A percentile compares a stretch with the other conserved stretches of the same genome.
phyloP scores from a whole-genome alignment of 2,113 vertebrate genomes.

The Urocynchramus pylzowi region DNA sequence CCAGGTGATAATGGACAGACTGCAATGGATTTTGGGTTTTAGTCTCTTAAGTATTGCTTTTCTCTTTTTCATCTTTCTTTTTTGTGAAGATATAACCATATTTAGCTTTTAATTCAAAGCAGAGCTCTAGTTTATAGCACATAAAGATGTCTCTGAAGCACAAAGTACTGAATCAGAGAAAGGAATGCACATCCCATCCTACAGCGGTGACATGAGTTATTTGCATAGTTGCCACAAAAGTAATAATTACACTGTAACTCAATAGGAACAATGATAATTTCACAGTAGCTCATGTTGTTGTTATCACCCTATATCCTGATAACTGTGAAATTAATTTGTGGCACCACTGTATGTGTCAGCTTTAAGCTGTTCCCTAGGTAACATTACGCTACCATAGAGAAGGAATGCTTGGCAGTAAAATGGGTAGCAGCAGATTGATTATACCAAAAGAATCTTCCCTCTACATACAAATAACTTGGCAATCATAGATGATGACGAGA shows the following conservation, averaged over 20 bases:
- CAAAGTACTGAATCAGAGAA: slow-evolving; percentile 41
- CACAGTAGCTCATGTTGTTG: slow-evolving; percentile 68
- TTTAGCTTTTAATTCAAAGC: slow-evolving; percentile 27
- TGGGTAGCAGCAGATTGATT: slow-evolving; percentile 60
- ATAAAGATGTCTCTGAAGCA: slow-evolving; percentile 46
- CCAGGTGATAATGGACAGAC: background rate
- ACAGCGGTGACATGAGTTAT: slow-evolving; percentile 56
- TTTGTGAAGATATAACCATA: background rate
- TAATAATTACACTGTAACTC: slow-evolving; percentile 74
- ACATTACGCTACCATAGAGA: slow-evolving; percentile 70
- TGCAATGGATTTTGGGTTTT: background rate
- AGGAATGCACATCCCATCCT: slow-evolving; percentile 41
- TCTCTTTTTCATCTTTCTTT: background rate
- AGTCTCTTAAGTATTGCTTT: background rate
- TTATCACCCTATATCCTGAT: slow-evolving; percentile 72
- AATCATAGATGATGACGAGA: background rate
- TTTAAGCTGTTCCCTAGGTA: slow-evolving; percentile 78
- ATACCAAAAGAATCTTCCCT: slow-evolving; percentile 56
- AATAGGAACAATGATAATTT: slow-evolving; percentile 74
- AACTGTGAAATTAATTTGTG: slow-evolving; percentile 79
- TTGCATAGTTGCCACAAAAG: slow-evolving; percentile 73
- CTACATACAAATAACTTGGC: slow-evolving; percentile 56
- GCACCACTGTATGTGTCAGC: slow-evolving; percentile 67
- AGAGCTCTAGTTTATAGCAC: slow-evolving; percentile 23
- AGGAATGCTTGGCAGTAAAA: slow-evolving; percentile 70